Conservation (phyloP, 1,140 invertebrate species). For the Trinorchestia longiramus region DNA sequence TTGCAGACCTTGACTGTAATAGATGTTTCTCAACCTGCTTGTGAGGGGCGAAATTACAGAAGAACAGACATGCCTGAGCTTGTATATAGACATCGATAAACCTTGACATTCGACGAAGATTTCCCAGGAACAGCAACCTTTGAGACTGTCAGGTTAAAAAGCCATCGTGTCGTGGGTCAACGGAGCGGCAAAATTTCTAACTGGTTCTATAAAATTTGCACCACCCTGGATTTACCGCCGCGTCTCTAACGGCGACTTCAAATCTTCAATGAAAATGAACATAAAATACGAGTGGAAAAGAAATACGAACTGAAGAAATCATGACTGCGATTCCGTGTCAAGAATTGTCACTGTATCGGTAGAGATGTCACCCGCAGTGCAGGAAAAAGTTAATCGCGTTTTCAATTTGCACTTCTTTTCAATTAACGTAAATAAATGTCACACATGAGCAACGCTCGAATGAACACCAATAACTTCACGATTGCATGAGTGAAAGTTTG, state of each 20-base stretch:
- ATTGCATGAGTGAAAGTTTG: not conserved
- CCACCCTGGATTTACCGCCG: not conserved
- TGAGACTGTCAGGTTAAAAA: not conserved
- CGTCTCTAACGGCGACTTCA: not conserved
- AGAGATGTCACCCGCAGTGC: not conserved
- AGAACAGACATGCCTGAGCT: not conserved
- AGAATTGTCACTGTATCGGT: not conserved
- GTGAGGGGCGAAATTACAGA: not conserved
- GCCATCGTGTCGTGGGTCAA: slow-evolving; percentile 24
- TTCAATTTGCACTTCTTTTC: not conserved
- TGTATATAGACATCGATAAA: not conserved
- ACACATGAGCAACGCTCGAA: not conserved
- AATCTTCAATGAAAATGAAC: not conserved
- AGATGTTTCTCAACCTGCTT: slow-evolving; percentile 43
- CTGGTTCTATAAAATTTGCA: not conserved
- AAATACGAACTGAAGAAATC: not conserved
- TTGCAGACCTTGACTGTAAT: slow-evolving; percentile 32
- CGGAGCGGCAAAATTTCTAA: not conserved
- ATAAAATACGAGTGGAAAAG: not conserved
- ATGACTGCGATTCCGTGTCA: not conserved
- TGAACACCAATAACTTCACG: not conserved
- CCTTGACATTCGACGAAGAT: slow-evolving; percentile 41
- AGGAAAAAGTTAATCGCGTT: not conserved
- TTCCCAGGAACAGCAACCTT: slow-evolving; percentile 1
- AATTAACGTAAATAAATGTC: not conserved